These are phyloP conservation scores for Poeciliopsis occidentalis DNA, from an alignment of 2,113 vertebrate species.

Conservation along the genomic window DNA sequence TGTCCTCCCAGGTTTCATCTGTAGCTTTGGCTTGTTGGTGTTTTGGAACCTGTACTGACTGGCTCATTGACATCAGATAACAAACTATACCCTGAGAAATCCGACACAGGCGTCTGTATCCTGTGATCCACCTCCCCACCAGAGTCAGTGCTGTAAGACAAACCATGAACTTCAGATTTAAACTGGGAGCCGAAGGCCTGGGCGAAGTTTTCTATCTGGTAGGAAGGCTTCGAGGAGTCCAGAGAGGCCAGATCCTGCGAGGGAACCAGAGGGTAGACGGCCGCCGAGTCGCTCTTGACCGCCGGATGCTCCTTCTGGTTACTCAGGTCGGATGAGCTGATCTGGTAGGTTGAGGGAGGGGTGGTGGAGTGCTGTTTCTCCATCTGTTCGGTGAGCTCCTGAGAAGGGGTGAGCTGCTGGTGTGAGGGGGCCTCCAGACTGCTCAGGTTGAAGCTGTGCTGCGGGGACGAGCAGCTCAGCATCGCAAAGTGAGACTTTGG, in stretches of 20 bases:
- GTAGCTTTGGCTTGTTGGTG: slow-evolving; percentile 98
- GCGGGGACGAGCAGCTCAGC: slow-evolving; percentile 85
- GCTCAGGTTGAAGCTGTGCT: slow-evolving; percentile 91
- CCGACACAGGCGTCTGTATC: slow-evolving; percentile 93
- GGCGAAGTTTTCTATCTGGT: slow-evolving; percentile 99
- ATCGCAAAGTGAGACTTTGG: slow-evolving; percentile 98
- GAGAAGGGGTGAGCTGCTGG: slow-evolving; percentile 98
- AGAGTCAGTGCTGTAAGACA: slow-evolving; percentile 90
- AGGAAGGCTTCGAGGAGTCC: slow-evolving; percentile 92
- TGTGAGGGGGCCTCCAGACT: slow-evolving; percentile 88
- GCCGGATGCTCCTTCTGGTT: slow-evolving; percentile 86
- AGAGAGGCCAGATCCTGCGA: slow-evolving; percentile 89
- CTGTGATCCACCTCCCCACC: slow-evolving; percentile 92
- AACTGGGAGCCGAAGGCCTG: slow-evolving; percentile 99
- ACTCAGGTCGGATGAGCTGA: slow-evolving; percentile 89
- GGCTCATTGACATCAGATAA: slow-evolving; percentile 97
- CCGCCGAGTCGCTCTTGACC: slow-evolving; percentile 76
- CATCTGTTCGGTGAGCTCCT: slow-evolving; percentile 97
- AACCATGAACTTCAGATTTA: slow-evolving; percentile 90
- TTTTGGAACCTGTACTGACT: slow-evolving; percentile 95
- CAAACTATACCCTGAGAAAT: slow-evolving; percentile 99
- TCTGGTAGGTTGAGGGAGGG: slow-evolving; percentile 84
- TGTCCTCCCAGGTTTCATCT: slow-evolving; percentile 87
- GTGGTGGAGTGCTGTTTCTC: slow-evolving; percentile 89
- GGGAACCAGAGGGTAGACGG: slow-evolving; percentile 83